A percentile compares a stretch with the other conserved stretches of the same genome.
These are phyloP conservation scores for Pyrgus malvae DNA, from an alignment of 2,888 invertebrate genomes.

Conservation along the genomic window DNA sequence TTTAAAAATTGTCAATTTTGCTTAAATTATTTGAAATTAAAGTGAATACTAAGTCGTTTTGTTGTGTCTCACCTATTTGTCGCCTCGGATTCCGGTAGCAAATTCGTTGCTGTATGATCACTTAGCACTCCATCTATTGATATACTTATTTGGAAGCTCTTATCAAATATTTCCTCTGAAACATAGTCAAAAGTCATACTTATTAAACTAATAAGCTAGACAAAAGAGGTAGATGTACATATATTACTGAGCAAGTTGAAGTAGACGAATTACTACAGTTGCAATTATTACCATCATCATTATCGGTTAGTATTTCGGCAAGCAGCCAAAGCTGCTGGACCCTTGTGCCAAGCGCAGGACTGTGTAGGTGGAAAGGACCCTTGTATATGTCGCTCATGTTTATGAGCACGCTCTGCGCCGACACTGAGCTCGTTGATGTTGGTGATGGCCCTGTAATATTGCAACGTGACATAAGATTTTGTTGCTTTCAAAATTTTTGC, in stretches of 20 bases:
- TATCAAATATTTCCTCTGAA: constrained; percentile 94
- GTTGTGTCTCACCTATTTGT: constrained; percentile 87
- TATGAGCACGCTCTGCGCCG: constrained; percentile 78
- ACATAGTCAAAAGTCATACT: constrained; percentile 37
- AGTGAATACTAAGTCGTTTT: too few species aligned
- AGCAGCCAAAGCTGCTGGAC: constrained; percentile 97
- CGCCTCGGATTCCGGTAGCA: constrained; percentile 83
- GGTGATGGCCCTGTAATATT: constrained; percentile 85
- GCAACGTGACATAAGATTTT: too few species aligned
- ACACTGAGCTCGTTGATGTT: constrained; percentile 85
- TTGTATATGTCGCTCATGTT: constrained; percentile 85
- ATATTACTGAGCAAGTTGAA: too few species aligned
- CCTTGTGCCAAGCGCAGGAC: constrained; percentile 92
- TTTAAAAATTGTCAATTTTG: background rate
- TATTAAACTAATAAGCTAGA: background rate
- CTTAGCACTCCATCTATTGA: constrained; percentile 90
- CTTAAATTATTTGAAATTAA: background rate
- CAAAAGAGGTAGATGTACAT: background rate
- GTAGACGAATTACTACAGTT: background rate
- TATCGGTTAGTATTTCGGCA: constrained; percentile 91
- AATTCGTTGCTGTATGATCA: constrained; percentile 86
- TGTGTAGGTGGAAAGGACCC: constrained; percentile 93
- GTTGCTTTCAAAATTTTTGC: too few species aligned
- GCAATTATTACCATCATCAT: constrained; percentile 86
- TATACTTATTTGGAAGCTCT: constrained; percentile 93